These are phyloP conservation scores for Porites lobata DNA, from an alignment of 92 coral and sea anemone genomes.

Conservation along the genomic window DNA sequence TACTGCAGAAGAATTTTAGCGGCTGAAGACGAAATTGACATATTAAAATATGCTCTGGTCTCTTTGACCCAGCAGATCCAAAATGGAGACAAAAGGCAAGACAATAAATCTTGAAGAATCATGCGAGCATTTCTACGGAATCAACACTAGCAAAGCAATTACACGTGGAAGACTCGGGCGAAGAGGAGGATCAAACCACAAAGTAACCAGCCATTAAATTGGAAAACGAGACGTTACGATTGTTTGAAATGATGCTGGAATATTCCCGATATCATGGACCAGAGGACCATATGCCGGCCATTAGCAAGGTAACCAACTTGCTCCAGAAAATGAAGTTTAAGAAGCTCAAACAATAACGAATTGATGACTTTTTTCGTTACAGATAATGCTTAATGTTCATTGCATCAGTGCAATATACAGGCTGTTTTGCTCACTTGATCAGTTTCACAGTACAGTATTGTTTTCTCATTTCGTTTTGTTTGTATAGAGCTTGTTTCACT, in stretches of 20 bases:
- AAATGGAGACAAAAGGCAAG: constrained; percentile 54
- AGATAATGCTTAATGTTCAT: too few relatives aligned
- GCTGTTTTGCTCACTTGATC: too few relatives aligned
- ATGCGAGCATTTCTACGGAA: background rate
- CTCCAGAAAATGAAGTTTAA: background rate
- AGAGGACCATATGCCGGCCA: constrained; percentile 1
- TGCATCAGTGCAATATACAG: too few relatives aligned
- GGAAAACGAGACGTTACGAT: background rate
- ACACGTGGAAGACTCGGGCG: background rate
- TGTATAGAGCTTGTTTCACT: too few relatives aligned
- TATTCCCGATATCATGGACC: background rate
- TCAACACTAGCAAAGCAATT: background rate
- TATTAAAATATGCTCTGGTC: constrained; percentile 54
- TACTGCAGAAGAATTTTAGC: constrained; percentile 19
- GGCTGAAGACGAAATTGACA: constrained; percentile 15
- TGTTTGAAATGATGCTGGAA: background rate
- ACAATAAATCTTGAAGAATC: background rate
- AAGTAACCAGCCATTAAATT: background rate
- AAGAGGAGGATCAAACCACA: background rate
- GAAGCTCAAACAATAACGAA: too few relatives aligned
- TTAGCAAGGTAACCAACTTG: constrained; percentile 10
- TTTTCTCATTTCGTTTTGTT: too few relatives aligned
- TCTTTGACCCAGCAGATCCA: constrained; percentile 55
- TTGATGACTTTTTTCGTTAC: too few relatives aligned
- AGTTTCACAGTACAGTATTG: too few relatives aligned